Conservation (phyloP, 1,140 invertebrate species). For the Saccostrea glomerata region DNA sequence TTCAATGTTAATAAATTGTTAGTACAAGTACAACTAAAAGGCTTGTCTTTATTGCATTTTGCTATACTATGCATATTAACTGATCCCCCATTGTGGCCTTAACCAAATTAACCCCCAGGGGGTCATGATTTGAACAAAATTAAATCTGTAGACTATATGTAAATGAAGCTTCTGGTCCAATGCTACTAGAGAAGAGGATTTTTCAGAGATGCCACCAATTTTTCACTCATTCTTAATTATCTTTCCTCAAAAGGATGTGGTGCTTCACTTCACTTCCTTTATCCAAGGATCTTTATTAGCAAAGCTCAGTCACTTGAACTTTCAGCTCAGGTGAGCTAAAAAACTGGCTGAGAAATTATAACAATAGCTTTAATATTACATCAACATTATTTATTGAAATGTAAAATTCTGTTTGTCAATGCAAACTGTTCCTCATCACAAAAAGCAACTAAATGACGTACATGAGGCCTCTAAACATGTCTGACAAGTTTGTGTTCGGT, state of each 20-base stretch:
- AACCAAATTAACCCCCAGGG: not conserved
- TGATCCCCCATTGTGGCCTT: not conserved
- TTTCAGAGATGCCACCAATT: not conserved
- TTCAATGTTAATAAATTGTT: no score
- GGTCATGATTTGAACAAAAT: not conserved
- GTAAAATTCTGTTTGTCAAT: not conserved
- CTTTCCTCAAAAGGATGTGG: not conserved
- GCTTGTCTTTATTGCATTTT: no score
- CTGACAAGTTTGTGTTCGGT: not conserved
- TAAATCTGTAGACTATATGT: not conserved
- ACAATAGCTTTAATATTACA: not conserved
- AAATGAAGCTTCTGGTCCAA: no score
- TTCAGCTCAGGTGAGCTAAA: not conserved
- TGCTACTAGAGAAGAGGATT: not conserved
- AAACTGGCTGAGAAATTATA: not conserved
- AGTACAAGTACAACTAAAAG: no score
- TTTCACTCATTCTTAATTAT: not conserved
- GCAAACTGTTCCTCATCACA: slow-evolving; percentile 5
- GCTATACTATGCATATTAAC: no score
- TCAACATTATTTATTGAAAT: slow-evolving; percentile 1
- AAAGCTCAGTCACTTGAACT: not conserved
- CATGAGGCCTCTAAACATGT: not conserved
- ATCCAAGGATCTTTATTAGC: no score
- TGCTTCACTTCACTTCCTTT: no score
- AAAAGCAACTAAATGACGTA: slow-evolving; percentile 1